These are phyloP conservation scores for Bhutanitis thaidina DNA, from an alignment of 2,888 invertebrate genomes.

Conservation along the genomic window DNA sequence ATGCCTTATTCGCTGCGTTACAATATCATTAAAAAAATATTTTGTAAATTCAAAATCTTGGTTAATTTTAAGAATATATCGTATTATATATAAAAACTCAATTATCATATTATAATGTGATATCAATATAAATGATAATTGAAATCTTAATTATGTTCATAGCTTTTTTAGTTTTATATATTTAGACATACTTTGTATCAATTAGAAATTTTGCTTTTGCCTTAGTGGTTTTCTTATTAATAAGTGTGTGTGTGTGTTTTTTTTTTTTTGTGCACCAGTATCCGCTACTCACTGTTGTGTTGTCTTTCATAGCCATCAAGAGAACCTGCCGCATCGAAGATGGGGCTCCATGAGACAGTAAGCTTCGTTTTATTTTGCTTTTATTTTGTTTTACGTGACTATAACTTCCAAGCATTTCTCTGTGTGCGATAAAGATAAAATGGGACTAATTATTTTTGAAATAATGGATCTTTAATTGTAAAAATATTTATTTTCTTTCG, in stretches of 20 bases:
- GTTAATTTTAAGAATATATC: too few relatives aligned
- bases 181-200: neutral
- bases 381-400: neutral
- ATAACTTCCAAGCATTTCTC: too few relatives aligned
- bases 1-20: too few relatives aligned
- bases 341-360: conserved; percentile 80
- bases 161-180: neutral
- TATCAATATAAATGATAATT: neutral
- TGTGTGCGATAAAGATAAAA: too few relatives aligned
- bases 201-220: neutral
- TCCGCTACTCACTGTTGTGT: conserved; percentile 50
- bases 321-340: conserved; percentile 74
- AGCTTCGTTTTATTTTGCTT: conserved; percentile 42
- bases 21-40: too few relatives aligned
- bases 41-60: too few relatives aligned
- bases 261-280: conserved; percentile 37
- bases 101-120: neutral
- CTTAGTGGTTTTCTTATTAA: neutral
- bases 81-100: too few relatives aligned
- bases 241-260: conserved; percentile 10
- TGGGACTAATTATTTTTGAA: too few relatives aligned
- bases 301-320: conserved; percentile 72
- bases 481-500: too few relatives aligned
- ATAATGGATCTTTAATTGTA: too few relatives aligned
- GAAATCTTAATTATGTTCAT: neutral